These are phyloP conservation scores for Myotis myotis DNA, from an alignment of 2,797 vertebrate species.

Conservation along the genomic window DNA sequence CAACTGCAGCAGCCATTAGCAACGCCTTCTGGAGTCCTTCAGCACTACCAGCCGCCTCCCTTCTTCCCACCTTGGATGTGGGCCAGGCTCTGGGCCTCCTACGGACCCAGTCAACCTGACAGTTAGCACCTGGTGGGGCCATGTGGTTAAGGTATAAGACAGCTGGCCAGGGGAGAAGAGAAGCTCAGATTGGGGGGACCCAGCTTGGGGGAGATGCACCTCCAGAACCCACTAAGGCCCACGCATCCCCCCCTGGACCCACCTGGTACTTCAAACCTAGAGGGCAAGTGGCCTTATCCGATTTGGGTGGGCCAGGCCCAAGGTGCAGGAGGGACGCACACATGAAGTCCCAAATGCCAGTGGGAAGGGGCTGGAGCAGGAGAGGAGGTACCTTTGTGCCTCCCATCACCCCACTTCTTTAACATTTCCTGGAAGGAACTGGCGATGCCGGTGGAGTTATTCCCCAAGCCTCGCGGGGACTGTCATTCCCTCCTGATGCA, in stretches of 20 bases:
- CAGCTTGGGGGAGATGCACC: background rate
- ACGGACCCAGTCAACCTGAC: background rate
- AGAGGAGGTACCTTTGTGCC: background rate
- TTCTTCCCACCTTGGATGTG: background rate
- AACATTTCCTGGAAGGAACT: conserved; percentile 43
- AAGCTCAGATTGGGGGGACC: background rate
- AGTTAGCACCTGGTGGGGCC: background rate
- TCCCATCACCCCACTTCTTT: background rate
- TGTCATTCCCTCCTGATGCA: conserved; percentile 15
- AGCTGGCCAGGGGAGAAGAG: background rate
- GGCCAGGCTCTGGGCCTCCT: background rate
- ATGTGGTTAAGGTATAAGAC: background rate
- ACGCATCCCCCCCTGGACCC: background rate
- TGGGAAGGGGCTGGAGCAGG: background rate
- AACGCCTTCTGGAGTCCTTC: background rate
- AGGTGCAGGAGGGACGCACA: background rate
- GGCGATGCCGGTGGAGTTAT: background rate
- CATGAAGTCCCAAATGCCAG: background rate
- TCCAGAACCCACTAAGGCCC: background rate
- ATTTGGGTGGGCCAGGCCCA: background rate
- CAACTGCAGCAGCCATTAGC: background rate
- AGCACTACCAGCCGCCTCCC: background rate
- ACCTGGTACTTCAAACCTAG: background rate
- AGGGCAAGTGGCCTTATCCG: background rate
- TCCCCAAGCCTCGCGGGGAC: background rate